Evolutionary conservation across 2,113 vertebrate species (phyloP).

Genomic region (Chaetorhynchus papuensis): DNA sequence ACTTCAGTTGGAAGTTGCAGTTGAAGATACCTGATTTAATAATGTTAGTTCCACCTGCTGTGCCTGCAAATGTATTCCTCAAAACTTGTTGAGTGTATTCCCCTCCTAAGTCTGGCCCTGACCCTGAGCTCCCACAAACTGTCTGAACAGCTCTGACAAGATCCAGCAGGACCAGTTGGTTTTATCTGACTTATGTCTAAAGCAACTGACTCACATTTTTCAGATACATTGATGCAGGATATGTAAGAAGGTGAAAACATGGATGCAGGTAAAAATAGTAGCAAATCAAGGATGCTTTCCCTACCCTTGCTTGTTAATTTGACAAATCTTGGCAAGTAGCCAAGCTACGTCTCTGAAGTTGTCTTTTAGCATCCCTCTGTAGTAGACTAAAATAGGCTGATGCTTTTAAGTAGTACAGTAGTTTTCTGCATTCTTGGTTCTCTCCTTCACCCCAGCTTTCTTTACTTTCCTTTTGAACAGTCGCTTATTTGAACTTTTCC

Average conservation of each 20-base stretch:
- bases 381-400: background rate
- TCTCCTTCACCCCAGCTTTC: background rate
- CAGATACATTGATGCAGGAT: background rate
- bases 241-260: background rate
- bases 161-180: background rate
- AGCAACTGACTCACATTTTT: background rate
- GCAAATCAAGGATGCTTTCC: background rate
- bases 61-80: background rate
- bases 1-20: background rate
- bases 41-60: background rate
- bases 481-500: background rate
- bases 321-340: background rate
- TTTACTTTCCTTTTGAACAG: background rate
- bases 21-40: background rate
- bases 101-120: background rate
- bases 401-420: background rate
- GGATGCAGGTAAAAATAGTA: slow-evolving; percentile 28
- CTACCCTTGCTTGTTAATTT: background rate
- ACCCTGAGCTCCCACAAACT: background rate
- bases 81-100: background rate
- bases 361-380: background rate
- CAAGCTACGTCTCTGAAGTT: background rate
- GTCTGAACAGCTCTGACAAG: background rate
- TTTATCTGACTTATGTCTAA: background rate
- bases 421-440: background rate